phyloP scores from a whole-genome alignment of 30 jellyfish, hydroid and myxozoan species.

The Hydractinia symbiolongicarpus region DNA sequence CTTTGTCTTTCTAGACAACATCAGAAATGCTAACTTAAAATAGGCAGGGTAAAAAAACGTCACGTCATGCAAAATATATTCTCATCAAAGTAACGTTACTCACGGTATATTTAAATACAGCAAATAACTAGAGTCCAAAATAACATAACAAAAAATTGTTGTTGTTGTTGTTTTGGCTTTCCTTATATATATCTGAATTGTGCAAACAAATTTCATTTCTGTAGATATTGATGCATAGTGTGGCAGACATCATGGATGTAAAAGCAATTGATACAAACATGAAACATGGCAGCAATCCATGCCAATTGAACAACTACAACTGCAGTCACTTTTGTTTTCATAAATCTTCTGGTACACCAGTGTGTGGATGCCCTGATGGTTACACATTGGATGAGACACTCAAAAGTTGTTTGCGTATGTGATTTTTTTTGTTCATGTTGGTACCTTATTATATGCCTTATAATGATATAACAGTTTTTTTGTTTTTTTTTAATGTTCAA shows the following conservation, averaged over 20 bases:
- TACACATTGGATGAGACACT: slow-evolving; percentile 54
- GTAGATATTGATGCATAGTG: background rate
- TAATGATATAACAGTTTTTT: background rate
- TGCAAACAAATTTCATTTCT: too few species aligned
- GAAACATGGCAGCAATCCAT: slow-evolving; percentile 53
- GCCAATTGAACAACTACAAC: slow-evolving; percentile 55
- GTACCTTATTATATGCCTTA: background rate
- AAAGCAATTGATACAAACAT: slow-evolving; percentile 67
- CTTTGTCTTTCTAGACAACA: too few species aligned
- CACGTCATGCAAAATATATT: too few species aligned
- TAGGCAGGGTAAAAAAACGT: too few species aligned
- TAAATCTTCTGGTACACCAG: slow-evolving; percentile 38
- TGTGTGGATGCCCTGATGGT: slow-evolving; percentile 78
- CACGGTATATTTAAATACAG: too few species aligned
- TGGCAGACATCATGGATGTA: slow-evolving; percentile 84
- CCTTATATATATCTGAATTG: too few species aligned
- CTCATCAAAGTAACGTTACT: too few species aligned
- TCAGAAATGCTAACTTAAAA: too few species aligned
- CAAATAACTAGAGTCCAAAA: too few species aligned
- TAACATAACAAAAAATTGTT: too few species aligned
- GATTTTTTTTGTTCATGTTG: background rate
- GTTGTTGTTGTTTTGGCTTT: too few species aligned
- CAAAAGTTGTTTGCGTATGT: slow-evolving; percentile 73
- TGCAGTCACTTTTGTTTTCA: slow-evolving; percentile 81
- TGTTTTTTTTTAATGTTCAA: background rate